These are phyloP conservation scores for Gasteruption jaculator DNA, from an alignment of 2,888 invertebrate species.

Conservation along the genomic window DNA sequence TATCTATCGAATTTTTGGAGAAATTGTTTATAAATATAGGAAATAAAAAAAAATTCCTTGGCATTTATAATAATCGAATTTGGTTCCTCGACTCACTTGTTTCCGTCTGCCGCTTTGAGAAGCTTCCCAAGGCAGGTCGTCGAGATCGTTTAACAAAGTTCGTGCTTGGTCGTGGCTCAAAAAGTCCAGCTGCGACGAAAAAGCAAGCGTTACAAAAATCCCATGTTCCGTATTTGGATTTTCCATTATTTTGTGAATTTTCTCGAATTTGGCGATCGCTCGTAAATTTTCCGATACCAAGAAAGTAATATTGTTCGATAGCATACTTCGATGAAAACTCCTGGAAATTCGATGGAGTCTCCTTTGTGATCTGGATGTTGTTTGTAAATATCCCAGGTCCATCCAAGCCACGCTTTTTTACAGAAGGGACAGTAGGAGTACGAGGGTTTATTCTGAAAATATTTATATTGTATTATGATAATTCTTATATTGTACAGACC, in stretches of 20 bases:
- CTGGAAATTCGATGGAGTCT: constrained; percentile 60
- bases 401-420: constrained; percentile 71
- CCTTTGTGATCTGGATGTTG: constrained; percentile 68
- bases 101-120: constrained; percentile 96
- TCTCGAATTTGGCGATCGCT: too few relatives aligned
- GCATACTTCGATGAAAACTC: constrained; percentile 59
- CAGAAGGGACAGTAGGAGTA: constrained; percentile 77
- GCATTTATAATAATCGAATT: too few relatives aligned
- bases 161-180: constrained; percentile 67
- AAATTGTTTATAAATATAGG: neutral
- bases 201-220: too few relatives aligned
- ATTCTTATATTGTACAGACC: constrained; percentile 1
- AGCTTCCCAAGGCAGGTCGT: constrained; percentile 77
- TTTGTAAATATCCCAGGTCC: constrained; percentile 60
- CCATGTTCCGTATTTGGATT: too few relatives aligned
- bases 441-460: constrained; percentile 55
- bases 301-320: constrained; percentile 1
- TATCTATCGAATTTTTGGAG: neutral
- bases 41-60: neutral
- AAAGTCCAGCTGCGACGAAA: constrained; percentile 67
- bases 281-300: too few relatives aligned
- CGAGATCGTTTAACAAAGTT: constrained; percentile 64
- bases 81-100: constrained; percentile 66
- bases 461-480: constrained; percentile 13
- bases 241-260: neutral